Base-by-base conservation (phyloP, 1,140 invertebrate species). In the Goniozus legneri region DNA sequence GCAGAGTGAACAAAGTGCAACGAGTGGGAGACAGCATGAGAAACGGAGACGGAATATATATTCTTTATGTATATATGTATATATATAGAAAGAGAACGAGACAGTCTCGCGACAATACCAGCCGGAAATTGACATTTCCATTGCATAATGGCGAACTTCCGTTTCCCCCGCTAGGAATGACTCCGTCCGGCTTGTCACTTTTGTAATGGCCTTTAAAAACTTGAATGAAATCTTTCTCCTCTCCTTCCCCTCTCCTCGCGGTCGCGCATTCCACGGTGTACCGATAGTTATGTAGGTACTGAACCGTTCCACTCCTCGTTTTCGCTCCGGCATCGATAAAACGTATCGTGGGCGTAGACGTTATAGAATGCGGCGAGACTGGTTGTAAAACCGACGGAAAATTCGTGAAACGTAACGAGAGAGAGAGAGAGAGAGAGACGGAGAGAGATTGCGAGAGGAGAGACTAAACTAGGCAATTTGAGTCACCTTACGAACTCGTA, bases 41-140 rank as follows among this genome's bases (percentile, higher is more conserved):
- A 20, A 18, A 33, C 14, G 18, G 30, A 43, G 40, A 34, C 31
- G 3, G 22, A 32, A 43, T 20, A 43, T n/a, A n/a, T n/a, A n/a
- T n/a, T n/a, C n/a, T n/a, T n/a, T n/a, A n/a, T n/a, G n/a, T n/a
- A 45, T 24, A 33, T 24, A n/a, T n/a, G n/a, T n/a, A n/a, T n/a
- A n/a, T n/a, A n/a, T n/a, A n/a, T n/a, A 38, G 48, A 63, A 53
- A 59, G 54, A 54, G 57, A 59, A 53, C 50, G 41, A 54, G 55
- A 56, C 44, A 58, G 49, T 44, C 47, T 49, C 47, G 52, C 52
- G 55, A 62, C 62, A 60, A 62, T 64, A 35, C 40, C 50, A n/a
- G 42, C 50, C 62, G 62, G 63, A 65, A 64, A 65, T 65, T 60
- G 62, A 62, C 63, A 58, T 64, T 65, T 65, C 55, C 57, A 65